phyloP scores from a whole-genome alignment of 2,113 vertebrate genomes.

The Isurus oxyrinchus region DNA sequence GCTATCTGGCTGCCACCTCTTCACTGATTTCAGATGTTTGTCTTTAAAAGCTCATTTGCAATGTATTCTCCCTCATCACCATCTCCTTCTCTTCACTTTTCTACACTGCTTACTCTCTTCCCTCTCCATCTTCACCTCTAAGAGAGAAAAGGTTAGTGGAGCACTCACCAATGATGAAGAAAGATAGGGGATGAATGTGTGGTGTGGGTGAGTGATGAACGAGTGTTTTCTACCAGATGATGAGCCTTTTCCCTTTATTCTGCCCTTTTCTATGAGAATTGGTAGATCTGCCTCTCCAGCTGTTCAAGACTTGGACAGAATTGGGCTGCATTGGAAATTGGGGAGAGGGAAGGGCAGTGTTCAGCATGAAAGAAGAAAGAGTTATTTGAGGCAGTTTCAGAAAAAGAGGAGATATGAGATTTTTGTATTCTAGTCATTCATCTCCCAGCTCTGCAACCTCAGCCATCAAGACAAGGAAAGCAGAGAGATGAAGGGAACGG shows the following conservation, averaged over 20 bases:
- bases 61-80: neutral
- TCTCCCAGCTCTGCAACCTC: no score
- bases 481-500: no score
- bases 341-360: no score
- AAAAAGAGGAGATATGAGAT: no score
- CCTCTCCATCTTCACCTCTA: neutral
- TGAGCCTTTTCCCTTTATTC: neutral
- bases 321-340: neutral
- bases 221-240: neutral
- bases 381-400: no score
- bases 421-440: no score
- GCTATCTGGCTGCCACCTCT: neutral
- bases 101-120: neutral
- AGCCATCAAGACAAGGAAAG: no score
- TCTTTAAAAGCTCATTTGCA: no score
- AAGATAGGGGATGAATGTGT: no score
- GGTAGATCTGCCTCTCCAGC: neutral
- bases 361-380: no score
- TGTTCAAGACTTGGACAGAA: neutral
- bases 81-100: neutral
- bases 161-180: neutral
- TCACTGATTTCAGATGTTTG: neutral
- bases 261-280: neutral
- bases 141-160: neutral
- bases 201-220: no score